Percentiles rank a stretch among this genome's conserved stretches.
Evolutionary conservation across 2,113 vertebrate genomes (phyloP).

Genomic region (Antechinus stuartii): DNA sequence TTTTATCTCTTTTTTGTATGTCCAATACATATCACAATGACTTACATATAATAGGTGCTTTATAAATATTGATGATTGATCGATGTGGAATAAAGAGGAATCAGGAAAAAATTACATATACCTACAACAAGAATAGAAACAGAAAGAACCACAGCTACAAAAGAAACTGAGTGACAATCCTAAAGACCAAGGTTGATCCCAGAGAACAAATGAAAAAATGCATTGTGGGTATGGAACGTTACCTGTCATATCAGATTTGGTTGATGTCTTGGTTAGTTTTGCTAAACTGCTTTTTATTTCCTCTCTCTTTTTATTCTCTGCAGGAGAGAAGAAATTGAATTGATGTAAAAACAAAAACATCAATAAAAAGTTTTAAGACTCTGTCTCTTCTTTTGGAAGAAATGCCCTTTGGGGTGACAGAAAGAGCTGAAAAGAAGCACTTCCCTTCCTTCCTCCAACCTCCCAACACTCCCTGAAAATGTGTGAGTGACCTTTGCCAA

Average conservation of each 20-base stretch:
- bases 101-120: not conserved
- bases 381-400: not conserved
- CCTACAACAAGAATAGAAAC: not conserved
- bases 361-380: not conserved
- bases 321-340: not conserved
- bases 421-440: not conserved
- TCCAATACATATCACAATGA: not conserved
- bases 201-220: not conserved
- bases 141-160: not conserved
- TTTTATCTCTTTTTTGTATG: not conserved
- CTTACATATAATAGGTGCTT: not conserved
- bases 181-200: not conserved
- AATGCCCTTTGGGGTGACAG: not conserved
- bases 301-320: not conserved
- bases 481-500: not conserved
- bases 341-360: not conserved
- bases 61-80: not conserved
- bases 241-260: not conserved
- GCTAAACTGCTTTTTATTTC: not conserved
- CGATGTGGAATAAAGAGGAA: not conserved
- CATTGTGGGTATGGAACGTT: not conserved
- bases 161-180: not conserved
- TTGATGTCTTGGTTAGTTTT: not conserved
- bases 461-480: not conserved
- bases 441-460: not conserved